phyloP scores from a whole-genome alignment of 2,113 vertebrate species.

The Chauna torquata region DNA sequence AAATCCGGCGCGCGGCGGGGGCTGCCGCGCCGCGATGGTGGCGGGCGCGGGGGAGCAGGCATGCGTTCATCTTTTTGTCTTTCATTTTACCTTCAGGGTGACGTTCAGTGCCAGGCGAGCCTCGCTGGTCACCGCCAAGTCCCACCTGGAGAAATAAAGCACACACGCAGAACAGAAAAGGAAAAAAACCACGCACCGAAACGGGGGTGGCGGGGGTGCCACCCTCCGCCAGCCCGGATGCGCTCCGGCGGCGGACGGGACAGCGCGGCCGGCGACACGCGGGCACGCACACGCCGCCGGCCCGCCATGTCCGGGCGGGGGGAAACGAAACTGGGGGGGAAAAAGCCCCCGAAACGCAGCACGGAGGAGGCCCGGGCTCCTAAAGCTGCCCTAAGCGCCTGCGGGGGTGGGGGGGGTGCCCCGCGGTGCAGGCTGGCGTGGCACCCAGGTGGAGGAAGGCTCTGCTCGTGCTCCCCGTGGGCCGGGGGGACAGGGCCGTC shows the following conservation, averaged over 20 bases:
- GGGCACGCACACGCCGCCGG: not conserved
- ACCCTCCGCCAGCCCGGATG: not conserved
- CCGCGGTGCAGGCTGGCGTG: not conserved
- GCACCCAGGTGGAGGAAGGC: not conserved
- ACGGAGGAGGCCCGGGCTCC: slow-evolving; percentile 54
- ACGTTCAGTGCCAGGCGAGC: slow-evolving; percentile 73
- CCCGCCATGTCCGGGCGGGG: slow-evolving; percentile 21
- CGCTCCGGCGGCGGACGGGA: not conserved
- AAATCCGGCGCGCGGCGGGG: not conserved
- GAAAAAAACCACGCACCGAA: not conserved
- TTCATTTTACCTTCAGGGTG: slow-evolving; percentile 80
- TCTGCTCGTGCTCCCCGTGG: not conserved
- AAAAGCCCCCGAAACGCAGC: not conserved
- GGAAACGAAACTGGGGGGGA: not conserved
- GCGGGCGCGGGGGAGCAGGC: slow-evolving; percentile 44
- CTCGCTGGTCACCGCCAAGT: slow-evolving; percentile 65
- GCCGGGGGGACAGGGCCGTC: not conserved
- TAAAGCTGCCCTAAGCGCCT: slow-evolving; percentile 18
- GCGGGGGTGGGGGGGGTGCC: not conserved
- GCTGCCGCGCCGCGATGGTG: not conserved
- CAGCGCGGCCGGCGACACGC: not conserved
- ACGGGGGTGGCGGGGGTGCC: not conserved
- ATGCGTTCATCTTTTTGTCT: slow-evolving; percentile 79
- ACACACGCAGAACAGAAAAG: not conserved
- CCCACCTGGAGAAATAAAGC: slow-evolving; percentile 60